These are phyloP conservation scores for Apostichopus japonicus DNA, from an alignment of 35 echinoderm and acorn worm species.

Conservation along the genomic window DNA sequence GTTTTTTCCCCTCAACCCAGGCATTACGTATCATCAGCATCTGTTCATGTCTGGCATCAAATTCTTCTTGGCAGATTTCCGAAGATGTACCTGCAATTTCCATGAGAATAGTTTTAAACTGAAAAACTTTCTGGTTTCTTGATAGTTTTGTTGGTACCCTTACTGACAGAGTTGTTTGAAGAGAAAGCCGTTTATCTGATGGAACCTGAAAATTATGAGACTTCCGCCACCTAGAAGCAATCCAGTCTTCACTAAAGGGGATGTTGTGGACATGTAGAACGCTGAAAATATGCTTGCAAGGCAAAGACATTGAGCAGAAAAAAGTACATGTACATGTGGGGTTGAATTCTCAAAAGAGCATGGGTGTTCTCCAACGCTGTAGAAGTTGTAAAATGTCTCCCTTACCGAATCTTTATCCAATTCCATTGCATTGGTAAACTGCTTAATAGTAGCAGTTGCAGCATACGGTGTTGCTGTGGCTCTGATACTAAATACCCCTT, in stretches of 20 bases:
- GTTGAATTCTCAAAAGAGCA: not conserved
- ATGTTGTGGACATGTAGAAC: not conserved
- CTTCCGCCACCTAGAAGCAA: not conserved
- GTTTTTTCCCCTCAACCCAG: not conserved
- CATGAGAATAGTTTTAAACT: not conserved
- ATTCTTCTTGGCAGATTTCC: slow-evolving; percentile 28
- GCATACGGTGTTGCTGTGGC: not conserved
- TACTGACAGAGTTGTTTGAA: not conserved
- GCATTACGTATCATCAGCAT: not conserved
- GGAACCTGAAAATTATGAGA: not conserved
- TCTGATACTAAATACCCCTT: not conserved
- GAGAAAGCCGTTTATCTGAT: too few relatives aligned
- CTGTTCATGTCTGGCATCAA: not conserved
- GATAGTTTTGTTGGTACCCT: not conserved
- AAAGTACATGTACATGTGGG: not conserved
- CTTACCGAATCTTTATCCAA: not conserved
- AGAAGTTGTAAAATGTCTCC: not conserved
- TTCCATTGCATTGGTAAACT: not conserved
- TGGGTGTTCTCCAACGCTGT: not conserved
- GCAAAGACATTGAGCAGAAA: not conserved
- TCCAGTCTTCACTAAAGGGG: not conserved
- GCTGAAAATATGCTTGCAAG: not conserved
- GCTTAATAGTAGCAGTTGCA: not conserved
- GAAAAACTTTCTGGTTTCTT: not conserved
- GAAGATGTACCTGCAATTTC: slow-evolving; percentile 1